Evolutionary conservation across 1,140 invertebrate species (phyloP).

Genomic region (Nylanderia fulva): DNA sequence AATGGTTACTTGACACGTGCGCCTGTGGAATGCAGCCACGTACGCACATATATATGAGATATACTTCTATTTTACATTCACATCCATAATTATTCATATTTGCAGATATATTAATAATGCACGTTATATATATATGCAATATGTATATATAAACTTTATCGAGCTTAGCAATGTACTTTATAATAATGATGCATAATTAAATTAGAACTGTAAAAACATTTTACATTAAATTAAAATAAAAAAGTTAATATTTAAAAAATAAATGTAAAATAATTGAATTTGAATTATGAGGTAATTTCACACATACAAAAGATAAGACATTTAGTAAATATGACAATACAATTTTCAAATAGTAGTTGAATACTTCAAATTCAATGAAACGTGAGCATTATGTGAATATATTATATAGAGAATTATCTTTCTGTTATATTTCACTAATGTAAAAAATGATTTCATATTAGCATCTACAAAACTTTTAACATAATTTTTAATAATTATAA

Average conservation of each 20-base stretch:
- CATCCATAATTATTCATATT: not conserved
- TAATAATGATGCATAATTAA: not conserved
- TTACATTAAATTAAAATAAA: not conserved
- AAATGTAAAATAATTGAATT: too few species aligned
- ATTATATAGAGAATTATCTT: not conserved
- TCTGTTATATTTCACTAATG: not conserved
- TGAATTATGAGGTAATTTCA: too few species aligned
- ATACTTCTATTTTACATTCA: not conserved
- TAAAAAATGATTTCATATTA: too few species aligned
- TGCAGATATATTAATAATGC: too few species aligned
- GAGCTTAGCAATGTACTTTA: not conserved
- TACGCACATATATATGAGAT: not conserved
- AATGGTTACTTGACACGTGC: not conserved
- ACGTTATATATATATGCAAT: too few species aligned
- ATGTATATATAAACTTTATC: not conserved
- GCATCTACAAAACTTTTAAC: not conserved
- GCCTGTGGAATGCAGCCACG: constrained; percentile 1
- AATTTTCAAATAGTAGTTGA: not conserved
- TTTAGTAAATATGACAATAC: not conserved
- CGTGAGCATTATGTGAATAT: not conserved
- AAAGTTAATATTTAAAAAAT: not conserved
- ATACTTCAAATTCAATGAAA: not conserved
- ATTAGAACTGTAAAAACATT: not conserved
- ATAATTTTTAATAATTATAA: constrained; percentile 5
- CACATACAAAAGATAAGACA: not conserved